These are phyloP conservation scores for Gambelia wislizenii DNA, from an alignment of 2,797 vertebrate genomes.

Conservation along the genomic window DNA sequence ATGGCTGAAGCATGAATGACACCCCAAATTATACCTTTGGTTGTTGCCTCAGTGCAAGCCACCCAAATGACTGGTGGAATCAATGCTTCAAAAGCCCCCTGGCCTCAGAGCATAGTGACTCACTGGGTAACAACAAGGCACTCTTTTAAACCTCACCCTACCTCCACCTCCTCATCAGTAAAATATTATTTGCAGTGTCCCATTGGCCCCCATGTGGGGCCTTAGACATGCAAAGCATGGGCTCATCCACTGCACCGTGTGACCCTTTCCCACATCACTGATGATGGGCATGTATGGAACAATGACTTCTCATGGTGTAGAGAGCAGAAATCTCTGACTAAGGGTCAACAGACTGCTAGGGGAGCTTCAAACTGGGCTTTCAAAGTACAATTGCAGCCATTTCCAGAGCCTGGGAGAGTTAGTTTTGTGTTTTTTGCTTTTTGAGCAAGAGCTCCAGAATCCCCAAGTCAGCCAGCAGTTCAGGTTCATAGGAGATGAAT, in stretches of 20 bases:
- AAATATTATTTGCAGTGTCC: not conserved
- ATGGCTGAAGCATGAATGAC: not conserved
- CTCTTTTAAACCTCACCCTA: constrained; percentile 28
- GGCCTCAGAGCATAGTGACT: constrained; percentile 32
- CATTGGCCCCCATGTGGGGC: not conserved
- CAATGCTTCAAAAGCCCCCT: not conserved
- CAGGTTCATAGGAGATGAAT: not conserved
- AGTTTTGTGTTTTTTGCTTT: not conserved
- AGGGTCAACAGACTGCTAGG: not conserved
- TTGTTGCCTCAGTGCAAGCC: not conserved
- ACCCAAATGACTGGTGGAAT: not conserved
- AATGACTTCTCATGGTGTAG: not conserved
- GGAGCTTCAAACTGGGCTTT: not conserved
- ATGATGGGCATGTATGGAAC: too few relatives aligned
- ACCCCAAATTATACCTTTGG: not conserved
- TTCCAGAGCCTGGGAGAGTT: not conserved
- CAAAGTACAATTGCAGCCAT: not conserved
- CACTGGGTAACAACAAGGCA: constrained; percentile 23
- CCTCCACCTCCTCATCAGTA: not conserved
- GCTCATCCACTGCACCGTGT: not conserved
- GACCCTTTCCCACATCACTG: too few relatives aligned
- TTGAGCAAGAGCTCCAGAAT: not conserved
- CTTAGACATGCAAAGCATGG: not conserved
- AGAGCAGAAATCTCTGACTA: too few relatives aligned
- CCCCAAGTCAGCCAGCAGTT: too few relatives aligned